Base-by-base conservation (phyloP, 2,113 vertebrate species). In the Equus przewalskii region DNA sequence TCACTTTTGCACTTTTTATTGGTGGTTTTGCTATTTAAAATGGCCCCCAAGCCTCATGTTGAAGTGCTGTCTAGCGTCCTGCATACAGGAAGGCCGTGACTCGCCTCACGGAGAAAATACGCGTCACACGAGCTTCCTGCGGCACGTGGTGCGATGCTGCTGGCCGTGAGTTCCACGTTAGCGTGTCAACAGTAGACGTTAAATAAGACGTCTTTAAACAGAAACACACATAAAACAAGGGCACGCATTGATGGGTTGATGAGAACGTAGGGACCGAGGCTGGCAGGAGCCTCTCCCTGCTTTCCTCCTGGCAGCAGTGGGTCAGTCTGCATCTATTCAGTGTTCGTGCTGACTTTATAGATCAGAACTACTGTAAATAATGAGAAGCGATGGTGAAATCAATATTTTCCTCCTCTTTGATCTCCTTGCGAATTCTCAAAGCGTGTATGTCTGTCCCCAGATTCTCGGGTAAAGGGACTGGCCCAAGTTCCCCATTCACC, bases 71-170 rank as follows among this genome's bases (percentile, higher is more conserved):
- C 56, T 6, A 0, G 18, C 18, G 18, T 58, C n/a, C 36, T 5
- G 16, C 13, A 12, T 28, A 19, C 67, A 6, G 18, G n/a, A 13
- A 49, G 7, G 16, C 10, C n/a, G 24, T 6, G 44, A 10, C 4
- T 26, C 5, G 19, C 24, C 73, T 72, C 13, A 1, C 0, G 2
- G 56, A 73, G 89, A 65, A 9, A 54, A 16, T 0, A 11, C 1
- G 0, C 1, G 44, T 44, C 8, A 14, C 28, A n/a, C 4, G 36
- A 49, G 46, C 41, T 69, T 51, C 0, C 1, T 7, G 4, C 41
- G 65, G 30, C 58, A 1, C 1, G 24, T 30, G 41, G 26, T 19
- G 8, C 30, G 0, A 15, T 1, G 12, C 21, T 33, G 13, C 36
- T 1, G 7, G 10, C 80, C 3, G 0, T 0, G 18, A 51, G 72